Evolutionary conservation across 1,140 invertebrate genomes (phyloP).

Genomic region (Melipona quadrifasciata): DNA sequence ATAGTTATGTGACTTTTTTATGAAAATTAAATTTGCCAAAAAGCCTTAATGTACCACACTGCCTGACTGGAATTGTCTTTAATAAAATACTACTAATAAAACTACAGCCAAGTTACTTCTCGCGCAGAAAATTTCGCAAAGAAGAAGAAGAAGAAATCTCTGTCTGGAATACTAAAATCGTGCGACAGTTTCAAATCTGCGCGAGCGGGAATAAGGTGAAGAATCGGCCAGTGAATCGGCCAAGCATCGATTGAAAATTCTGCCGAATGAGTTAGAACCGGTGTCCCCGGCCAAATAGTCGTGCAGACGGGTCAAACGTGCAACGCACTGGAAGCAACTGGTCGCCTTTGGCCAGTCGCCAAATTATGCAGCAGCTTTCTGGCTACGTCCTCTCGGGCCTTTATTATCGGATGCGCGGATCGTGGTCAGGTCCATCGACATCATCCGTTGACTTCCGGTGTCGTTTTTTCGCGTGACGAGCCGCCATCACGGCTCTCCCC

Average conservation of each 20-base stretch:
- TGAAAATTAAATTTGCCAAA: too few species aligned
- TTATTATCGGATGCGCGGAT: conserved; percentile 67
- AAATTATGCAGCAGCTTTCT: conserved; percentile 74
- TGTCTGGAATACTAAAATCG: background rate
- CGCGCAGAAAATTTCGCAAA: background rate
- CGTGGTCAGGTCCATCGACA: conserved; percentile 25
- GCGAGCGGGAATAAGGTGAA: background rate
- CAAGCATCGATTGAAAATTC: conserved; percentile 14
- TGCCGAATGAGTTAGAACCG: background rate
- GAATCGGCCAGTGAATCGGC: background rate
- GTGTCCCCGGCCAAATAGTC: conserved; percentile 43
- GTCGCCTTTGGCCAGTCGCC: conserved; percentile 77
- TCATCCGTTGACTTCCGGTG: background rate
- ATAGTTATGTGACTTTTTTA: too few species aligned
- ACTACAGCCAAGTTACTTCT: background rate
- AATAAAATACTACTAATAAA: too few species aligned
- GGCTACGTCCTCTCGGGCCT: conserved; percentile 20
- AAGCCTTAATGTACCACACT: too few species aligned
- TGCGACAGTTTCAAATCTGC: background rate
- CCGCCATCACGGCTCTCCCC: background rate
- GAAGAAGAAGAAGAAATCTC: background rate
- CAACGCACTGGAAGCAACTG: conserved; percentile 76
- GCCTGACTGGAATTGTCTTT: too few species aligned
- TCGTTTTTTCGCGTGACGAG: background rate
- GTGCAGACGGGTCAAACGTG: conserved; percentile 67